These are phyloP conservation scores for Fringilla coelebs DNA, from an alignment of 2,797 vertebrate species.

Conservation along the genomic window DNA sequence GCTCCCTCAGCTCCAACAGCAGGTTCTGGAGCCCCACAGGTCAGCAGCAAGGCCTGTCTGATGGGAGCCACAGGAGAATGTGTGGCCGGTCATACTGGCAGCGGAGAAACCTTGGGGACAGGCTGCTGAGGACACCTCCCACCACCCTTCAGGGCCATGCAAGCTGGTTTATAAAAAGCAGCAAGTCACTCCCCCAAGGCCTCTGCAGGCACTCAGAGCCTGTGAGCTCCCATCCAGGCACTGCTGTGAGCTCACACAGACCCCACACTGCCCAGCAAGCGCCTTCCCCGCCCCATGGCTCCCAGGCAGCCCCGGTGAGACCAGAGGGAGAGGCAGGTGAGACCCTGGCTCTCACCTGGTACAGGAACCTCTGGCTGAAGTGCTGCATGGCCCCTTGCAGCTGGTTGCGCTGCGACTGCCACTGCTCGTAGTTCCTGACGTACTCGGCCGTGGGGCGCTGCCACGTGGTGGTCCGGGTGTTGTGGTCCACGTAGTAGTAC, in stretches of 20 bases:
- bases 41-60: background rate
- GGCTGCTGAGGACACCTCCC: background rate
- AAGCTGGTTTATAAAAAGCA: background rate
- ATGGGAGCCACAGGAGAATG: background rate
- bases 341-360: slow-evolving; percentile 83
- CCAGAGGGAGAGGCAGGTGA: background rate
- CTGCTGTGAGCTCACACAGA: background rate
- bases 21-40: background rate
- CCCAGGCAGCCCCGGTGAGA: background rate
- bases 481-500: slow-evolving; percentile 97
- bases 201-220: background rate
- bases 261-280: background rate
- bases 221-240: background rate
- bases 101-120: background rate
- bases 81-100: background rate
- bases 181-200: background rate
- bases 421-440: slow-evolving; percentile 95
- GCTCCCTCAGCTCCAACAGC: background rate
- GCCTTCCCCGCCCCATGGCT: fast-evolving
- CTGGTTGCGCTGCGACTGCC: slow-evolving; percentile 95
- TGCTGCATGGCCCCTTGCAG: slow-evolving; percentile 98
- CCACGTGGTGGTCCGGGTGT: slow-evolving; percentile 97
- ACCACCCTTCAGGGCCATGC: background rate
- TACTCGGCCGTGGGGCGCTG: slow-evolving; percentile 96
- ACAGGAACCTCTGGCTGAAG: slow-evolving; percentile 97